Base-by-base conservation (phyloP, 1,140 invertebrate genomes). In the Drosophila sp. region DNA sequence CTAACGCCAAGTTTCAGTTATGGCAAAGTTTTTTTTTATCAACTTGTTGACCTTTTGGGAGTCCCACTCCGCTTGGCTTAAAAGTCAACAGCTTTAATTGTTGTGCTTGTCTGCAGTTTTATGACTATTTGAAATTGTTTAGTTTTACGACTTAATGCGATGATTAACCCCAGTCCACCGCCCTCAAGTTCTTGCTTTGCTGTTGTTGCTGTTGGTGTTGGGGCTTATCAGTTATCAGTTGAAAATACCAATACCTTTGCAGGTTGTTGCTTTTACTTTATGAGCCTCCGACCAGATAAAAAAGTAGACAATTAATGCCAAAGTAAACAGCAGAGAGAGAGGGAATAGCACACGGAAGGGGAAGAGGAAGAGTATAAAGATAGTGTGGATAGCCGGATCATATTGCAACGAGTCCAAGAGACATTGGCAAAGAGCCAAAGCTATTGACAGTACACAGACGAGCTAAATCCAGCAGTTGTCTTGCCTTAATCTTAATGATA, bases 1-100 rank as follows among this genome's bases (percentile, higher is more conserved):
- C n/a, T 5, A 13, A 46, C 14, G 59, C 0, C 38, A 7, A 46
- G 38, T 43, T 32, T 45, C 70, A 75, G 61, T 54, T 81, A 81
- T 62, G 65, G 82, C 61, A 66, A 56, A 41, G n/a, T n/a, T 46
- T 40, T 41, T n/a, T n/a, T 69, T 41, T 14, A 56, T 43, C 59
- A 64, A 78, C 78, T 78, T 76, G 82, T 87, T 86, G 82, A 87
- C 81, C 81, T 86, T 87, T 81, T 72, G 7, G 5, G 36, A 4
- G 18, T 18, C 18, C 34, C 34, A 38, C n/a, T 56, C 36, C 4
- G 11, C 27, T 13, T 46, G 36, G 14, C 64, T 36, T 32, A 50
- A 43, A 50, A 58, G 59, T 57, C 43, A 43, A 64, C 34, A 51
- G 59, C 64, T 72, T 72, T 69, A 70, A 69, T 71, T 74, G 67